Evolutionary conservation across 1,140 invertebrate species (phyloP).

Genomic region (Apis florea): DNA sequence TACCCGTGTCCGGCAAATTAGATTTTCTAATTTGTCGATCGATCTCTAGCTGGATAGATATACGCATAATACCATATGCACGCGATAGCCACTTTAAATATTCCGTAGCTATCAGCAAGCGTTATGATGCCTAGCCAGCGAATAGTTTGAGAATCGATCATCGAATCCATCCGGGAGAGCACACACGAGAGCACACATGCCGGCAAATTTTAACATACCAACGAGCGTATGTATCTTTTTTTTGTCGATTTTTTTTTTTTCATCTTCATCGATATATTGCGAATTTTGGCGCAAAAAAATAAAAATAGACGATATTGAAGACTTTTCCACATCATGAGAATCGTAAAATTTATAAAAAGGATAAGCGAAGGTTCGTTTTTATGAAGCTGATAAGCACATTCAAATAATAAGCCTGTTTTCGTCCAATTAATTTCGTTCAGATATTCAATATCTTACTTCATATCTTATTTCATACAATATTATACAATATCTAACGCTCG

Average conservation of each 20-base stretch:
- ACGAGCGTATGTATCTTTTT: background rate
- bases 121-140: background rate
- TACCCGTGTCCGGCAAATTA: slow-evolving; percentile 8
- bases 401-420: too few species aligned
- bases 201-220: background rate
- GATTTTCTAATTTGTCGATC: slow-evolving; percentile 24
- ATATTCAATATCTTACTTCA: too few species aligned
- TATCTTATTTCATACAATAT: too few species aligned
- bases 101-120: slow-evolving; percentile 4
- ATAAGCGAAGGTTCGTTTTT: too few species aligned
- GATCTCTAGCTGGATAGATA: background rate
- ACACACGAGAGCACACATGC: background rate
- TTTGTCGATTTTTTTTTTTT: too few species aligned
- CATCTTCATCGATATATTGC: background rate
- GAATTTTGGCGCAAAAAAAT: background rate
- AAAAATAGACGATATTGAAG: too few species aligned
- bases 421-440: too few species aligned
- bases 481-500: too few species aligned
- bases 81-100: slow-evolving; percentile 21
- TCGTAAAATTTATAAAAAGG: too few species aligned
- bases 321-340: too few species aligned
- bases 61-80: background rate
- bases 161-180: background rate
- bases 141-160: slow-evolving; percentile 26
- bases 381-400: too few species aligned